Percentiles rank a stretch among this genome's conserved stretches.
Conservation (phyloP, 2,888 invertebrate genomes). For the Chironomus tentans region DNA sequence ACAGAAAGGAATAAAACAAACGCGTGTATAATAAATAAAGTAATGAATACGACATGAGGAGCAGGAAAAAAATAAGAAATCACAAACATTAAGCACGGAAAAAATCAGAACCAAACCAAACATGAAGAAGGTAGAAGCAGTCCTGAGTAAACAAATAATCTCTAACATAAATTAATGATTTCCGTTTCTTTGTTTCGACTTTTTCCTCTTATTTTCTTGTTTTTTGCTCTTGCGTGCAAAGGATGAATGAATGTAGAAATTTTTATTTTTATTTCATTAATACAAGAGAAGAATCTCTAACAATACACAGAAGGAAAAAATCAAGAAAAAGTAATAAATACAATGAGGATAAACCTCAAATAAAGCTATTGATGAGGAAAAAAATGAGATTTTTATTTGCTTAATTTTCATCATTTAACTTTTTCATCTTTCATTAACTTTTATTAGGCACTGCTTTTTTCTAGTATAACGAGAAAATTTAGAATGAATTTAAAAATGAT, state of each 20-base stretch:
- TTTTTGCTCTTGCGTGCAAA: not conserved
- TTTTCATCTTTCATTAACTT: no score
- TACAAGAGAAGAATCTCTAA: not conserved
- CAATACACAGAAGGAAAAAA: no score
- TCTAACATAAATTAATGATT: slow-evolving; percentile 24
- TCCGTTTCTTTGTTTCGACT: slow-evolving; percentile 9
- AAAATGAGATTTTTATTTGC: not conserved
- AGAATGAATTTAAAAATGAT: not conserved
- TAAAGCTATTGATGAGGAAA: not conserved
- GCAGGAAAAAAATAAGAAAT: slow-evolving; percentile 10
- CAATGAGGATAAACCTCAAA: not conserved
- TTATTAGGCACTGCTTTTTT: not conserved
- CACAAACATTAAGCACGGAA: slow-evolving; percentile 12
- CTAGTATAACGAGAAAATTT: not conserved
- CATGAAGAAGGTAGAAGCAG: not conserved
- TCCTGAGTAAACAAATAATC: slow-evolving; percentile 24
- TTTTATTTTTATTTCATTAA: not conserved
- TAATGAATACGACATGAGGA: not conserved
- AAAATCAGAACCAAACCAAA: slow-evolving; percentile 13
- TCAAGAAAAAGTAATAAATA: no score
- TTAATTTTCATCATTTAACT: not conserved
- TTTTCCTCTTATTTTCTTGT: not conserved
- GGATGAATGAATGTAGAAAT: not conserved
- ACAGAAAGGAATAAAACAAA: not conserved
- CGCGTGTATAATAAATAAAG: not conserved